Conservation (phyloP, 2,113 vertebrate species). For the Sphyrna mokarran region DNA sequence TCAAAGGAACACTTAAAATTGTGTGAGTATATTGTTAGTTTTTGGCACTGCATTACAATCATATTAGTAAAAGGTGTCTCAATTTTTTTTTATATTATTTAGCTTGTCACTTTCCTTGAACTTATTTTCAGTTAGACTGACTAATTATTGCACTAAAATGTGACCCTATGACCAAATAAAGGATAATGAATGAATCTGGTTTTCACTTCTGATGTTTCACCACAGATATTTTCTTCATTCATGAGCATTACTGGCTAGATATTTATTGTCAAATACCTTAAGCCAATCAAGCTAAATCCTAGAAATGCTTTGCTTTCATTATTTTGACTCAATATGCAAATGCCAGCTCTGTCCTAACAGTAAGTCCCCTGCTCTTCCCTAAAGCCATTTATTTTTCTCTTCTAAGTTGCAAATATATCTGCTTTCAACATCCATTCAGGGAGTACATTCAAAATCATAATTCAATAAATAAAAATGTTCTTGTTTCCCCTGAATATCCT, state of each 20-base stretch:
- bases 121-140: neutral
- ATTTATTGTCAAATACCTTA: too few relatives aligned
- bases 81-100: neutral
- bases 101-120: neutral
- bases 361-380: neutral
- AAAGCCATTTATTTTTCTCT: neutral
- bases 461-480: neutral
- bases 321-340: neutral
- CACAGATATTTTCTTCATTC: neutral
- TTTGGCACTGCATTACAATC: neutral
- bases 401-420: neutral
- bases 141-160: neutral
- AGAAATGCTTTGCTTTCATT: neutral
- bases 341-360: neutral
- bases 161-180: neutral
- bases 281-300: neutral
- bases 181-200: neutral
- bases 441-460: too few relatives aligned
- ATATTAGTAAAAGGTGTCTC: neutral
- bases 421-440: neutral
- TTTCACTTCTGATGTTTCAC: neutral
- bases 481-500: neutral
- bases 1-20: neutral
- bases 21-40: neutral
- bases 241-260: too few relatives aligned